Conservation (phyloP, 2,113 vertebrate species). For the Pipra filicauda region DNA sequence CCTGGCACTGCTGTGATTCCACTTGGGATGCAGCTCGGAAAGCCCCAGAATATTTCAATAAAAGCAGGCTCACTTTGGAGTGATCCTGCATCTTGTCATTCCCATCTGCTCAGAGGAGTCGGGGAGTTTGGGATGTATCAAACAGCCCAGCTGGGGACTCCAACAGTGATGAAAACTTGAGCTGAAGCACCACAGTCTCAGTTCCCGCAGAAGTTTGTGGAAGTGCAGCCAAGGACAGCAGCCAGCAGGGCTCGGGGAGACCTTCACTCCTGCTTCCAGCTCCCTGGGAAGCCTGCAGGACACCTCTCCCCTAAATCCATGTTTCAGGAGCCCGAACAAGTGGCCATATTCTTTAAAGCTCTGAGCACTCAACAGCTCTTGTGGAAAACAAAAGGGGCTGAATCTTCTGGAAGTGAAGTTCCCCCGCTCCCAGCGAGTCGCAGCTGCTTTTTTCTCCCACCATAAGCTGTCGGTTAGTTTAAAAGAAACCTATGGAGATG, state of each 20-base stretch:
- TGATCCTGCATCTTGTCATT: not conserved
- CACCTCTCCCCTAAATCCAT: not conserved
- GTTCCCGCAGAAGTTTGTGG: not conserved
- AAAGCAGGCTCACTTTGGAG: not conserved
- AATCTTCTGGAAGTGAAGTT: not conserved
- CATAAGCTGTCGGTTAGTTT: not conserved
- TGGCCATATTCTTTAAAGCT: not conserved
- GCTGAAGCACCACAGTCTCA: not conserved
- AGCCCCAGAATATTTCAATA: accelerated
- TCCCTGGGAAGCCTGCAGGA: not conserved
- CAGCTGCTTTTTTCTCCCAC: constrained; percentile 24
- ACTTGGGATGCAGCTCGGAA: accelerated
- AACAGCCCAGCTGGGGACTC: not conserved
- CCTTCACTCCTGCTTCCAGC: not conserved
- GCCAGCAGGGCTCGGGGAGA: not conserved
- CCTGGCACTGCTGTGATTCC: not conserved
- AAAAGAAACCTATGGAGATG: not conserved
- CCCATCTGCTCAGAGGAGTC: accelerated
- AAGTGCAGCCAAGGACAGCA: accelerated
- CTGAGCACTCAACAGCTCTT: constrained; percentile 8
- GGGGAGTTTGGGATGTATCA: accelerated
- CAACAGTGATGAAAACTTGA: not conserved
- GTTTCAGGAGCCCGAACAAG: not conserved
- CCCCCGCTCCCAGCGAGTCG: not conserved
- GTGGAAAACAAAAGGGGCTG: constrained; percentile 26